Evolutionary conservation across 64 coral and sea anemone species (phyloP), one percentile per base, ranked within the genome.

Genomic region (Montipora efflorescens): DNA sequence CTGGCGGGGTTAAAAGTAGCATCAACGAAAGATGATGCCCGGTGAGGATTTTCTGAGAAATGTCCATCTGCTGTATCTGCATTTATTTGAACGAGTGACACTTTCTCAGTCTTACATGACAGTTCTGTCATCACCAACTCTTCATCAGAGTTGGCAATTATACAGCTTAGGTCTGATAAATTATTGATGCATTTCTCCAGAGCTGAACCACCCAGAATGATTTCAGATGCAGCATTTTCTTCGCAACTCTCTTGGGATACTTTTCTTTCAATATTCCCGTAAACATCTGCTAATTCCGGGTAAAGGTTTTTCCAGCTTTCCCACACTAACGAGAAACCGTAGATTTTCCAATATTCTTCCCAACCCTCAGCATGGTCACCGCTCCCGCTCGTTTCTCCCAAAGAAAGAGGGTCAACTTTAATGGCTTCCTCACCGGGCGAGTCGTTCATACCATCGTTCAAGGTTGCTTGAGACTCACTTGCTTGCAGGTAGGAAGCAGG

Each of bases 271-370:
- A 13, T 74, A 46, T 11, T 16, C 49, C 12, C 23, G 79, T 82
- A 77, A 5, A 78, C 83, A 44, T 19, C 43, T 8, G 79, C 4
- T 51, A 84, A 11, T 20, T 90, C 53, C 57, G 93, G 73, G 77
- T 90, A 95, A 8, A 75, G 47, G 2, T 28, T 45, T 78, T 90
- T 75, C 96, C 96, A 97, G 76, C 92, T 97, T 22, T 94, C 96
- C 96, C 96, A 97, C 12, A 97, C 90, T 48, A 97, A 78, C 4
- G 93, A 94, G 57, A 91, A 97, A 3, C 96, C 96, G 59, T 97
- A 97, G 15, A 79, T 79, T 20, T 92, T 82, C 96, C 96, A 97
- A 62, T 97, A 97, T 11, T 97, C 90, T 48, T 95, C 79, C 96
- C 96, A 97, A 16, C 96, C 96, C 1, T 75, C 55, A 20, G 16